Percentiles rank a stretch among this genome's conserved stretches.
These are phyloP conservation scores for Sorex maritimensis DNA, from an alignment of 2,797 vertebrate genomes.

Conservation along the genomic window DNA sequence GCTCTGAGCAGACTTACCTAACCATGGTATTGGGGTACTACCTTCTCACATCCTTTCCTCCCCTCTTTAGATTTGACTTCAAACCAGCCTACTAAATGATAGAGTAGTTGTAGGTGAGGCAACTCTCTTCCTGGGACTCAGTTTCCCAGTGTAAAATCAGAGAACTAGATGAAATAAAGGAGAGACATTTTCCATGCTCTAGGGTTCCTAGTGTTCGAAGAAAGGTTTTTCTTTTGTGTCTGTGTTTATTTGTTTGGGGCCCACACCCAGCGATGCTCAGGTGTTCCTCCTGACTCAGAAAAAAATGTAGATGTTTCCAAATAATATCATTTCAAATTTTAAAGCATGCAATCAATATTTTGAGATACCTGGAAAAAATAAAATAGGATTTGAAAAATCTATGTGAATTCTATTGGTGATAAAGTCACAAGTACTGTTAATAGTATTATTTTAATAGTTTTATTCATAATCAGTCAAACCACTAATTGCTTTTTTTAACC, in stretches of 20 bases:
- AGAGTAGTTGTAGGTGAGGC: neutral
- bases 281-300: too few relatives aligned
- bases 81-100: conserved; percentile 9
- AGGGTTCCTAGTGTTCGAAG: neutral
- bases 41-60: neutral
- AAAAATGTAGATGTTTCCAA: too few relatives aligned
- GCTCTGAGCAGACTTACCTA: neutral
- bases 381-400: neutral
- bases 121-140: neutral
- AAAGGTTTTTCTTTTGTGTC: too few relatives aligned
- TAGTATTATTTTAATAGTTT: neutral
- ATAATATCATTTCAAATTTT: too few relatives aligned
- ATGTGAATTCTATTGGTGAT: neutral
- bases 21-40: fast-evolving
- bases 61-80: neutral
- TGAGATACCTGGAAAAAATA: neutral
- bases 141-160: neutral
- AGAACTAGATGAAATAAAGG: neutral
- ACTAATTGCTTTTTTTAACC: too few relatives aligned
- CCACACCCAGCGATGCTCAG: too few relatives aligned
- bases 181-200: neutral
- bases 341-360: neutral
- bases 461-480: neutral
- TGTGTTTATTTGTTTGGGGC: too few relatives aligned
- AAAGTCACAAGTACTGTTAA: neutral